Base-by-base conservation (phyloP, 2,888 invertebrate genomes). In the Plutella xylostella region DNA sequence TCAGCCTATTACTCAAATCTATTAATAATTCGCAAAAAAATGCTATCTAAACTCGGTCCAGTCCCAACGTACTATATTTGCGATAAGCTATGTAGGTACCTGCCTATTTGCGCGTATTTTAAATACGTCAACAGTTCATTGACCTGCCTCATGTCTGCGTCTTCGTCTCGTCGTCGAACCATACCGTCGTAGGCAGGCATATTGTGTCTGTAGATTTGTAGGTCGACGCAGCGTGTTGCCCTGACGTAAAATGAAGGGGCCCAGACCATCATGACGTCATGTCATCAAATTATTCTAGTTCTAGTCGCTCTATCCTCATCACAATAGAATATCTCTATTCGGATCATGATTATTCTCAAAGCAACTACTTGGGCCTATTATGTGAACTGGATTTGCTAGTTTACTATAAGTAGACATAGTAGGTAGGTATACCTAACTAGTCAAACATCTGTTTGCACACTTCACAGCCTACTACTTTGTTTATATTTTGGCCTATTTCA, bases 131-230 rank as follows among this genome's bases (percentile, higher is more conserved):
- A 72, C 72, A 75, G 82, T 77, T 79, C 80, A 66, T 69, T 73
- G 80, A 80, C 72, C 68, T 63, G 63, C 63, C 63, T n/a, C n/a
- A n/a, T 63, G 40, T 34, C 40, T 35, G 19, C 43, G 37, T 25
- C 43, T 33, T 21, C 31, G 70, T 65, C 78, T 78, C 68, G 75
- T 14, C 76, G 67, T 64, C 68, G 72, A 71, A 71, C 72, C 72
- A 69, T 73, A 73, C 65, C 72, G 73, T 38, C 19, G 21, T 41
- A 41, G 30, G 7, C 11, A 41, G 30, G 31, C 22, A 21, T 21
- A 40, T 78, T 80, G 79, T 82, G 82, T 79, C 79, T 82, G 78
- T 82, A 82, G 79, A 78, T 80, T 80, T 82, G 75, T 82, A 73
- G 82, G 82, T 82, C 80, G 77, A 68, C 71, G 71, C 67, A 22